Conservation (phyloP, 2,797 vertebrate species). For the Centropyge bicolor region DNA sequence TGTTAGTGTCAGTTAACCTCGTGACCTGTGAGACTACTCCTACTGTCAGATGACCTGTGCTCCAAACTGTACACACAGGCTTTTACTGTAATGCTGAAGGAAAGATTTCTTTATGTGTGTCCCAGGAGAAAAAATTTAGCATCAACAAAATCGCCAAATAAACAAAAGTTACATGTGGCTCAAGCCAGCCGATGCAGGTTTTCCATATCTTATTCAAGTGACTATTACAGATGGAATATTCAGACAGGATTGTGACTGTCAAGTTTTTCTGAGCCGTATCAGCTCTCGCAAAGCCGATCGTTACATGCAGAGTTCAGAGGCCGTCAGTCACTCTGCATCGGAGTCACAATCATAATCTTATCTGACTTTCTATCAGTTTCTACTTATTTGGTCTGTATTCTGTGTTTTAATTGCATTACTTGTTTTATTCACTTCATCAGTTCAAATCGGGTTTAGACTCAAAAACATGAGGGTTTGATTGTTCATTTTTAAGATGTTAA, state of each 20-base stretch:
- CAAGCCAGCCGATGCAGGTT: not conserved
- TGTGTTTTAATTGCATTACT: not conserved
- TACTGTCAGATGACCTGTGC: slow-evolving; percentile 34
- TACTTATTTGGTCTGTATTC: not conserved
- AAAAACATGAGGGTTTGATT: not conserved
- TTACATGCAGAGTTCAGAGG: slow-evolving; percentile 4
- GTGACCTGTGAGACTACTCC: slow-evolving; percentile 24
- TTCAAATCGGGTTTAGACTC: not conserved
- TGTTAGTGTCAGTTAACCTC: slow-evolving; percentile 57
- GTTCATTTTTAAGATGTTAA: too few relatives aligned
- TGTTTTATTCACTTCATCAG: not conserved
- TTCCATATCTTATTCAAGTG: slow-evolving; percentile 1
- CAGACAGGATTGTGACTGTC: slow-evolving; percentile 10
- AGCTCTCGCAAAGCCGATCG: slow-evolving; percentile 4
- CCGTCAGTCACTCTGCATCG: slow-evolving; percentile 9
- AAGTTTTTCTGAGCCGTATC: slow-evolving; percentile 10
- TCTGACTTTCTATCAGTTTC: not conserved
- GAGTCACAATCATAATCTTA: not conserved
- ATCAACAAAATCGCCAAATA: not conserved
- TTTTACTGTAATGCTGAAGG: slow-evolving; percentile 9
- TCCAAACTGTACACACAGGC: slow-evolving; percentile 7
- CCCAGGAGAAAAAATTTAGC: not conserved
- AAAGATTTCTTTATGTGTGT: not conserved
- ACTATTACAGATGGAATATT: slow-evolving; percentile 25
- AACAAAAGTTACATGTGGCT: not conserved